Percentiles rank a stretch among this genome's conserved stretches.
phyloP scores from a whole-genome alignment of 1,140 invertebrate genomes.

The Agrilus planipennis region DNA sequence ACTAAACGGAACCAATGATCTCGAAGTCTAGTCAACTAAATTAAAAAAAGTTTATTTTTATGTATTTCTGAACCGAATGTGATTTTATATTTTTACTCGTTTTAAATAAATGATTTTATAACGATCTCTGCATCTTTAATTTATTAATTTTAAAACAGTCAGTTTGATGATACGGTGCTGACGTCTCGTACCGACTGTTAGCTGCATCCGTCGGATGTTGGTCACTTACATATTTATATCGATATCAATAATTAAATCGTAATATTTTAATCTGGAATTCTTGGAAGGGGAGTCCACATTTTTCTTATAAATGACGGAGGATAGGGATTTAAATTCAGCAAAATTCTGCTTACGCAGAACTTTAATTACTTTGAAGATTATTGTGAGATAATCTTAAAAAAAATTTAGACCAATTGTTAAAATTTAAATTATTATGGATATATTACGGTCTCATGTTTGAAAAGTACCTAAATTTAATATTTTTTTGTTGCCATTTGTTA shows the following conservation, averaged over 20 bases:
- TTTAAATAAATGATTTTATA: neutral
- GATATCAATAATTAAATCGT: neutral
- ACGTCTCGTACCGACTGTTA: too few relatives aligned
- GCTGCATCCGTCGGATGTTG: too few relatives aligned
- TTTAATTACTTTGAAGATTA: neutral
- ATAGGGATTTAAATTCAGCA: too few relatives aligned
- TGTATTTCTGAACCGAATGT: too few relatives aligned
- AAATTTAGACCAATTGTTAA: neutral
- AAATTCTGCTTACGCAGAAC: neutral
- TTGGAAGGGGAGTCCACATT: neutral
- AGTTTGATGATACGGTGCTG: too few relatives aligned
- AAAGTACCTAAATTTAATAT: neutral
- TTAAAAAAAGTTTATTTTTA: conserved; percentile 3
- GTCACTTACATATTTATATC: neutral
- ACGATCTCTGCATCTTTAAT: too few relatives aligned
- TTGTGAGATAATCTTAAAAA: neutral
- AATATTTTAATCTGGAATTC: conserved; percentile 1
- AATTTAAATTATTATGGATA: neutral
- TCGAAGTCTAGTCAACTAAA: neutral
- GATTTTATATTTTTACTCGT: neutral
- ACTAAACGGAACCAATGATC: neutral
- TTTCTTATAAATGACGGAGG: too few relatives aligned
- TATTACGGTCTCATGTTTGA: neutral
- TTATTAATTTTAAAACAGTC: too few relatives aligned
- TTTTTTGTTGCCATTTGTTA: neutral